Evolutionary conservation across 2,113 vertebrate species (phyloP).

Genomic region (Neolamprologus cancellatus): DNA sequence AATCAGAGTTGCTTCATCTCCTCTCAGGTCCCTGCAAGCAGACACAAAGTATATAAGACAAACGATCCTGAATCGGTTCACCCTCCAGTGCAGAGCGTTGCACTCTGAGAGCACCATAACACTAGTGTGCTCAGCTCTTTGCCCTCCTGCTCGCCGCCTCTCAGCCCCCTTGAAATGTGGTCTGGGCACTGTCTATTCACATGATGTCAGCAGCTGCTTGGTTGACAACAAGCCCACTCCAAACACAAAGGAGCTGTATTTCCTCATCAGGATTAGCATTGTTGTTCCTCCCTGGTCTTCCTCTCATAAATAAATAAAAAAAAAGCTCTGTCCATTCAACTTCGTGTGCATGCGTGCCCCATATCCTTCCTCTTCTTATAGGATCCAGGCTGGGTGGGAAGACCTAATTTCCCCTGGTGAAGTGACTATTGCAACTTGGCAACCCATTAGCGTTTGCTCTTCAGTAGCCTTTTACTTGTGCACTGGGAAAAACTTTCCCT

Average conservation of each 20-base stretch:
- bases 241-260: slow-evolving; percentile 51
- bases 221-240: slow-evolving; percentile 27
- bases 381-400: slow-evolving; percentile 4
- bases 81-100: background rate
- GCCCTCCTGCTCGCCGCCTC: slow-evolving; percentile 2
- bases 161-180: background rate
- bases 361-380: slow-evolving; percentile 45
- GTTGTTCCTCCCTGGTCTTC: slow-evolving; percentile 24
- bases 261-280: slow-evolving; percentile 31
- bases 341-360: background rate
- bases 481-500: background rate
- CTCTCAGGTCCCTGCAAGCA: background rate
- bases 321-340: slow-evolving; percentile 17
- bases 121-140: background rate
- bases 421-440: background rate
- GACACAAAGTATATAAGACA: background rate
- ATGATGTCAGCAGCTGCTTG: slow-evolving; percentile 51
- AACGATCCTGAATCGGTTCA: background rate
- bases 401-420: slow-evolving; percentile 29
- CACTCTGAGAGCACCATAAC: background rate
- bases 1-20: background rate
- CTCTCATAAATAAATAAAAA: slow-evolving; percentile 60
- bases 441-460: background rate
- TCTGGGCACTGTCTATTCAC: slow-evolving; percentile 38
- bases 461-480: background rate